phyloP scores from a whole-genome alignment of 2,113 vertebrate species.

The Axis porcinus region DNA sequence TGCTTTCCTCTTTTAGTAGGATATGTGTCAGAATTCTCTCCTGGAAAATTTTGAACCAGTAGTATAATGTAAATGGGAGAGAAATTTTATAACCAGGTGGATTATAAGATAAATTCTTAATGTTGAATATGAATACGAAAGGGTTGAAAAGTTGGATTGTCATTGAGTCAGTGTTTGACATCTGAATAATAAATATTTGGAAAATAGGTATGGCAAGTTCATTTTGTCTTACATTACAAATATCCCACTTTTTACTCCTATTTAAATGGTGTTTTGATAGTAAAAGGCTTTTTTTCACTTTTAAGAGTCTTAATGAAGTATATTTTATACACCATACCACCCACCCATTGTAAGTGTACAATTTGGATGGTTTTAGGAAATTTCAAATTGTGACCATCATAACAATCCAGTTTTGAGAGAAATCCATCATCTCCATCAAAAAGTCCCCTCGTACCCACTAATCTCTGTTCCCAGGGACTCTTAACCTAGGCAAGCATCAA shows the following conservation, averaged over 20 bases:
- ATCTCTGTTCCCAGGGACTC: not conserved
- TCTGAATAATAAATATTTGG: constrained; percentile 42
- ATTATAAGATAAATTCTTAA: constrained; percentile 38
- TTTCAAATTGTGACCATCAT: not conserved
- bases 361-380: not conserved
- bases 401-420: not conserved
- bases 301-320: not conserved
- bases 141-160: constrained; percentile 10
- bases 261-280: not conserved
- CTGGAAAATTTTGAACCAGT: constrained; percentile 30
- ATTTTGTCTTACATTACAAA: not conserved
- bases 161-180: not conserved
- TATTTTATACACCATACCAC: not conserved
- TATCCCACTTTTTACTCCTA: not conserved
- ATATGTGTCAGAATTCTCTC: not conserved
- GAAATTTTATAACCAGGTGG: not conserved
- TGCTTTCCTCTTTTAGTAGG: constrained; percentile 28
- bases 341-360: not conserved
- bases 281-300: not conserved
- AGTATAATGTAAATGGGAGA: constrained; percentile 6
- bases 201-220: not conserved
- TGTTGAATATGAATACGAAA: not conserved
- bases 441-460: not conserved
- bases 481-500: not conserved
- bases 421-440: not conserved